Percentiles rank a stretch among this genome's conserved stretches.
Evolutionary conservation across 1,140 invertebrate species (phyloP).

Genomic region (Drosophila oshimai): DNA sequence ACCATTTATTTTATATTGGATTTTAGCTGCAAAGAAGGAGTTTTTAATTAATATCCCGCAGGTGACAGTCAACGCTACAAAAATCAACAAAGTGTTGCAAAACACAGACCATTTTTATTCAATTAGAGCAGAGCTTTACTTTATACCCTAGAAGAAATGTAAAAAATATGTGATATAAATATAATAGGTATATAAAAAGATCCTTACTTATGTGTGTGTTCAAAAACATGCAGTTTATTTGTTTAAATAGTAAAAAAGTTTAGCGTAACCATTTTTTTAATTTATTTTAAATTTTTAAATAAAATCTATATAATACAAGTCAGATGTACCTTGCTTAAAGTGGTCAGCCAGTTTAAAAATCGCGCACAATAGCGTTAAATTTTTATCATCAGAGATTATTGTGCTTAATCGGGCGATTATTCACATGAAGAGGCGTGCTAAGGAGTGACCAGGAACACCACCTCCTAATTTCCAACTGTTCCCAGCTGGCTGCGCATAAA

Average conservation of each 20-base stretch:
- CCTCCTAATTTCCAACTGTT: neutral
- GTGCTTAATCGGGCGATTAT: constrained; percentile 38
- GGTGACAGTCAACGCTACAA: constrained; percentile 14
- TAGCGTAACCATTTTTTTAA: no score
- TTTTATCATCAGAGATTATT: constrained; percentile 37
- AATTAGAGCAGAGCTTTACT: no score
- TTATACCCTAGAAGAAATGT: neutral
- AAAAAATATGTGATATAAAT: no score
- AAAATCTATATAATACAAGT: no score
- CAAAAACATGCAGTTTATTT: no score
- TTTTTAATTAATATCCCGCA: constrained; percentile 56
- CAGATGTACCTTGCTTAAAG: no score
- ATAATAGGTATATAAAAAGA: no score
- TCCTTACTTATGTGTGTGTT: no score
- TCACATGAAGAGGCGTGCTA: constrained; percentile 6
- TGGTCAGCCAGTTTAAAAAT: neutral
- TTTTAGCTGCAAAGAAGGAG: constrained; percentile 27
- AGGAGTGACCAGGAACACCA: neutral
- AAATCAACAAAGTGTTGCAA: constrained; percentile 4
- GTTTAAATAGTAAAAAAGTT: no score
- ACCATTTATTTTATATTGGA: constrained; percentile 33
- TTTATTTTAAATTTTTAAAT: no score
- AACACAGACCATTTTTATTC: neutral
- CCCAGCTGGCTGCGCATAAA: constrained; percentile 41
- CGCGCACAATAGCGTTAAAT: constrained; percentile 9